phyloP scores from a whole-genome alignment of 2,113 vertebrate species.

The Haplochromis vanheusdeni region DNA sequence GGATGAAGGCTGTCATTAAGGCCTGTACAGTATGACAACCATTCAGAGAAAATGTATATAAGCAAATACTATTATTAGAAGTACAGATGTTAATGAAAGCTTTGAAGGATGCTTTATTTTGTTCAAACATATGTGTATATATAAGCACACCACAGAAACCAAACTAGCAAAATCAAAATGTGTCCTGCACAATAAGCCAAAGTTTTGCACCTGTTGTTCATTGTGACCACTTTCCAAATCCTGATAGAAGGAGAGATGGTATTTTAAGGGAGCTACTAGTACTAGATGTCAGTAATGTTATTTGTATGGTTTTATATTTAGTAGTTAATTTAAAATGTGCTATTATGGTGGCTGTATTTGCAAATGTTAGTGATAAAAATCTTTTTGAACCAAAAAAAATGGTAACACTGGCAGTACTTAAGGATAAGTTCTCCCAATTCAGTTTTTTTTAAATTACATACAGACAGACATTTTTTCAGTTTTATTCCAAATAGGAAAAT shows the following conservation, averaged over 20 bases:
- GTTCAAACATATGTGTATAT: fast-evolving
- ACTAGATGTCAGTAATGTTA: fast-evolving
- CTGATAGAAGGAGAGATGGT: fast-evolving
- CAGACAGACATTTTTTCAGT: too few species aligned
- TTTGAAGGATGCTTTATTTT: not conserved
- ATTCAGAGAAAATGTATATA: not conserved
- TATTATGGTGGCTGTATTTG: not conserved
- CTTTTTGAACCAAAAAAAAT: not conserved
- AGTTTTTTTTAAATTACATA: too few species aligned
- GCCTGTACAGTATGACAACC: not conserved
- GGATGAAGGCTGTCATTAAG: fast-evolving
- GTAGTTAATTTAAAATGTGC: not conserved
- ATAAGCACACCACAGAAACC: not conserved
- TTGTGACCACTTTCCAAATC: not conserved
- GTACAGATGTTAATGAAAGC: not conserved
- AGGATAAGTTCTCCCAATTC: not conserved
- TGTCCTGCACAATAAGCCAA: not conserved
- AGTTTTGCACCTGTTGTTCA: not conserved
- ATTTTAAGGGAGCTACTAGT: not conserved
- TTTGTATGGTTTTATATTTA: fast-evolving
- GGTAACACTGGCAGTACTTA: not conserved
- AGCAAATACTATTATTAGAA: not conserved
- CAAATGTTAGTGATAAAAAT: not conserved
- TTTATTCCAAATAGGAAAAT: too few species aligned
- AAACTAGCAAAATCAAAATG: not conserved